These are phyloP conservation scores for Ennomos fuscantarius DNA, from an alignment of 2,888 invertebrate species.

Conservation along the genomic window DNA sequence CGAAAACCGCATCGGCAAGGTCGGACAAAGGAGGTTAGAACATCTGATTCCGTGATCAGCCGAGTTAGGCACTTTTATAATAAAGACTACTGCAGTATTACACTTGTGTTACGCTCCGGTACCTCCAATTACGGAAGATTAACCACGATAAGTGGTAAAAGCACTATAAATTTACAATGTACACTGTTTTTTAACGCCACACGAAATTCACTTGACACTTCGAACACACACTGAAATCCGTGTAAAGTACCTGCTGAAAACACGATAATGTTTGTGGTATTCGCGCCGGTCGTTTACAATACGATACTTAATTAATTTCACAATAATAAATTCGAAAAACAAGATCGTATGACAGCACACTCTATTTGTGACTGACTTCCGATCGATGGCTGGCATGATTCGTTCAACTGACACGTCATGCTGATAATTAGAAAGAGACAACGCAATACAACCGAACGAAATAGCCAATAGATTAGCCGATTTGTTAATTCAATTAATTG, in stretches of 20 bases:
- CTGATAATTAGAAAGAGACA: conserved; percentile 62
- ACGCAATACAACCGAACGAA: conserved; percentile 49
- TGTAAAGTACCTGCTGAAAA: conserved; percentile 40
- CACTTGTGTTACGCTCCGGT: conserved; percentile 62
- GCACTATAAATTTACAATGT: conserved; percentile 54
- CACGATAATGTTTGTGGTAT: conserved; percentile 37
- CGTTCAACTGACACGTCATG: conserved; percentile 67
- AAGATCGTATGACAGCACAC: conserved; percentile 61
- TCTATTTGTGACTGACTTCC: conserved; percentile 78
- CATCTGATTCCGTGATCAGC: conserved; percentile 10
- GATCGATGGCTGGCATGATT: conserved; percentile 51
- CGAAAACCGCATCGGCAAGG: conserved; percentile 20
- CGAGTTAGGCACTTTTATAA: neutral
- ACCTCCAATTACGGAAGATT: conserved; percentile 64
- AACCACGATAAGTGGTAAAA: conserved; percentile 65
- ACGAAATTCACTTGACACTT: conserved; percentile 39
- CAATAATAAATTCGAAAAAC: conserved; percentile 58
- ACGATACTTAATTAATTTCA: conserved; percentile 53
- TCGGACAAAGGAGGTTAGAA: conserved; percentile 38
- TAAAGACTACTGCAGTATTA: conserved; percentile 60
- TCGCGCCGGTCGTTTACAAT: conserved; percentile 39
- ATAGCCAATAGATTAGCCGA: conserved; percentile 31
- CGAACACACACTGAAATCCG: conserved; percentile 51
- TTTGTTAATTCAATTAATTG: neutral
- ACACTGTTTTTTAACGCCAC: conserved; percentile 49